A percentile compares a stretch with the other conserved stretches of the same genome.
These are phyloP conservation scores for Cyaniris semiargus DNA, from an alignment of 2,888 invertebrate genomes.

Conservation along the genomic window DNA sequence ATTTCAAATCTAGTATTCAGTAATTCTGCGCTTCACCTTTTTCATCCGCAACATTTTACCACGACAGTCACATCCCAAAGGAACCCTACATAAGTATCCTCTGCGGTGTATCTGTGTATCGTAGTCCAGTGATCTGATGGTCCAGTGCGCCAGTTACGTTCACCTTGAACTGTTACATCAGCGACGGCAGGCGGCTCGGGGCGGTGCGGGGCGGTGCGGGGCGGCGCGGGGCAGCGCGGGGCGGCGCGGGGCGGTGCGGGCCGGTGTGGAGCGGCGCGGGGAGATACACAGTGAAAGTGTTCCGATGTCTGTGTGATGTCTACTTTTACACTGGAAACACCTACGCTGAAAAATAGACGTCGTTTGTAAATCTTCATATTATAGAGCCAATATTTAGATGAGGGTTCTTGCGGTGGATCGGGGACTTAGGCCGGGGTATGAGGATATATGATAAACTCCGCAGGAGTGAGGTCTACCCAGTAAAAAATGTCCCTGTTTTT, in stretches of 20 bases:
- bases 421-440: too few relatives aligned
- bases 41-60: too few relatives aligned
- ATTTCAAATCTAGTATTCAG: too few relatives aligned
- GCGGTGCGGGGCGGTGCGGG: neutral
- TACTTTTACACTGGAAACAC: neutral
- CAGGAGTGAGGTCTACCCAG: too few relatives aligned
- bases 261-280: neutral
- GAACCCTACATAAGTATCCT: neutral
- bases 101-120: neutral
- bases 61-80: neutral
- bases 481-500: too few relatives aligned
- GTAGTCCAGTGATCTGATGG: neutral
- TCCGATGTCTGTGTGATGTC: neutral
- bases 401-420: too few relatives aligned
- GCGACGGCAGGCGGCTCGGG: neutral
- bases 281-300: neutral
- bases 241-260: neutral
- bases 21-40: too few relatives aligned
- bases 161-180: constrained; percentile 1
- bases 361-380: neutral
- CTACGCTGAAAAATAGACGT: neutral
- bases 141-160: constrained; percentile 7
- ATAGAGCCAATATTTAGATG: neutral
- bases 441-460: too few relatives aligned
- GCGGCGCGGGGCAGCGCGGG: neutral